Percentiles rank a stretch among this genome's conserved stretches.
phyloP scores from a whole-genome alignment of 2,113 vertebrate genomes.

The Orientallactaga bullata region DNA sequence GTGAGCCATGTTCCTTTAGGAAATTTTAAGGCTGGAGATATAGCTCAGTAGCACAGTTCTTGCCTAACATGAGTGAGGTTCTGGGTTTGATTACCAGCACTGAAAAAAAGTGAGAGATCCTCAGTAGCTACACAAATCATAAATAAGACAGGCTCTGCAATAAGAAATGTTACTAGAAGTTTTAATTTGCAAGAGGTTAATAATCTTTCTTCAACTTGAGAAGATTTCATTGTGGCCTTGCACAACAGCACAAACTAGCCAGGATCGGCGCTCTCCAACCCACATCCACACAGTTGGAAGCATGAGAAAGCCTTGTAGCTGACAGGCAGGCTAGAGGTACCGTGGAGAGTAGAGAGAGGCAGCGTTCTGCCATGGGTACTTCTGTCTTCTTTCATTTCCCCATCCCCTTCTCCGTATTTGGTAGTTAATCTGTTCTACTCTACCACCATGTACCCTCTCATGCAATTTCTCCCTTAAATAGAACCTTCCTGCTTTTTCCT shows the following conservation, averaged over 20 bases:
- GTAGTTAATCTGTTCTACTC: background rate
- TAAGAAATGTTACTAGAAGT: background rate
- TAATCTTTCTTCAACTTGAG: constrained; percentile 6
- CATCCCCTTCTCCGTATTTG: background rate
- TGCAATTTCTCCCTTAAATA: constrained; percentile 61
- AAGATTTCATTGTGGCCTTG: background rate
- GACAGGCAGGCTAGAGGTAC: background rate
- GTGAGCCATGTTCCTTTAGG: background rate
- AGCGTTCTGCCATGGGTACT: background rate
- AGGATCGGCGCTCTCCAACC: background rate
- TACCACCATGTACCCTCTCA: constrained; percentile 35
- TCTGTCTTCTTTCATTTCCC: background rate
- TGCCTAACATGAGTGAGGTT: background rate
- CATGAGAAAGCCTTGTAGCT: background rate
- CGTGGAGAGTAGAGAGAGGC: background rate
- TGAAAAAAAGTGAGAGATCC: background rate
- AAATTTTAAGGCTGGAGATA: background rate
- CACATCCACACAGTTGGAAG: background rate
- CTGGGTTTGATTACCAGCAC: background rate
- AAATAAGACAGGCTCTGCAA: background rate
- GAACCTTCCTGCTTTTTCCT: constrained; percentile 59
- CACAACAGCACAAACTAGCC: background rate
- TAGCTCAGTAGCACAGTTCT: background rate
- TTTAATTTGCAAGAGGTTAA: constrained; percentile 23
- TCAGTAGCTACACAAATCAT: background rate